Percentiles rank a stretch among this genome's conserved stretches.
phyloP scores from a whole-genome alignment of 2,888 invertebrate genomes.

The Hypsopygia costalis region DNA sequence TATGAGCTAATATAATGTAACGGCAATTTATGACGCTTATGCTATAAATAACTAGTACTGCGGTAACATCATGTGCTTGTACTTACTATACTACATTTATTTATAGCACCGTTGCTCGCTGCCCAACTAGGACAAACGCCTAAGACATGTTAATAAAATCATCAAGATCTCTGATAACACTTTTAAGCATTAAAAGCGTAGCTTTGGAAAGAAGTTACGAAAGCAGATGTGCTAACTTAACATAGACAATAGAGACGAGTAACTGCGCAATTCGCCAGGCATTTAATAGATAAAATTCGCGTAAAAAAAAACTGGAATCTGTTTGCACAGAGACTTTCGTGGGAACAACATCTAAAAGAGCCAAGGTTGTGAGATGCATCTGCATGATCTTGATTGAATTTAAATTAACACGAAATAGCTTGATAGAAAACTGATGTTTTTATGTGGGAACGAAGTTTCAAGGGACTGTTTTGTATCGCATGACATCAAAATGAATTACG shows the following conservation, averaged over 20 bases:
- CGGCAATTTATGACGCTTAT: too few species aligned
- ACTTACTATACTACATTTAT: too few species aligned
- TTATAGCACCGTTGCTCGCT: constrained; percentile 13
- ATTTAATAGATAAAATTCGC: constrained; percentile 39
- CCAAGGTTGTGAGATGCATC: constrained; percentile 46
- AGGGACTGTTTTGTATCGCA: constrained; percentile 3
- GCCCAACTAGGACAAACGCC: constrained; percentile 8
- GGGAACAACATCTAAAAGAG: constrained; percentile 39
- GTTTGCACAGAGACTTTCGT: constrained; percentile 39
- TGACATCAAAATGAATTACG: background rate
- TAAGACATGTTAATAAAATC: constrained; percentile 50
- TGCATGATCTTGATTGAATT: constrained; percentile 38
- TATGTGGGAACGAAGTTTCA: constrained; percentile 14
- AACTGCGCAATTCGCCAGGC: constrained; percentile 40
- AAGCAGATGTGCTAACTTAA: constrained; percentile 48
- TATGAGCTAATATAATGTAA: too few species aligned
- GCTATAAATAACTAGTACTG: too few species aligned
- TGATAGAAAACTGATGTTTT: constrained; percentile 24
- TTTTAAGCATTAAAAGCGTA: constrained; percentile 27
- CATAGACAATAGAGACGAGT: constrained; percentile 57
- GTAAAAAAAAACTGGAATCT: constrained; percentile 36
- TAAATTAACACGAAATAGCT: constrained; percentile 37
- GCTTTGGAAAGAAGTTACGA: constrained; percentile 53
- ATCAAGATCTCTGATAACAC: constrained; percentile 53
- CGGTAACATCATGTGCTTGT: too few species aligned